Evolutionary conservation across 2,888 invertebrate genomes (phyloP).

Genomic region (Drymonia ruficornis): DNA sequence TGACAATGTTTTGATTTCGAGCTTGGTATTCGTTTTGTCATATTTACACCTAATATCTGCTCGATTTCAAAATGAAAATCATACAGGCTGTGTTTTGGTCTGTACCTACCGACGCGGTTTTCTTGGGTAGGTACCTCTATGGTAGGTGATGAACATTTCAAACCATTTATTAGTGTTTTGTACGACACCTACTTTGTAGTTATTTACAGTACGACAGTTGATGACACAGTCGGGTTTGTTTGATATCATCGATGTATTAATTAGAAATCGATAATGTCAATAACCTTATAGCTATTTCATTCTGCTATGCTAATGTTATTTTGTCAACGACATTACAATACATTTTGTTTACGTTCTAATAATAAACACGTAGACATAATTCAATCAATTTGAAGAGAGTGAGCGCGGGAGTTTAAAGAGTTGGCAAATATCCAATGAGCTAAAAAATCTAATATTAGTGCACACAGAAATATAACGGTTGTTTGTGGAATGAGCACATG

Average conservation of each 20-base stretch:
- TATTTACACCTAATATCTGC: no score
- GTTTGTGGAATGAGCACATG: slow-evolving; percentile 76
- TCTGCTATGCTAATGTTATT: slow-evolving; percentile 9
- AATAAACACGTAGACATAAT: slow-evolving; percentile 44
- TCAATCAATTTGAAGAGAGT: slow-evolving; percentile 55
- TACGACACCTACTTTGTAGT: background rate
- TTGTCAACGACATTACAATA: slow-evolving; percentile 10
- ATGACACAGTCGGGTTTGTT: slow-evolving; percentile 11
- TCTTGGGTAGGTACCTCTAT: no score
- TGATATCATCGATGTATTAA: slow-evolving; percentile 24
- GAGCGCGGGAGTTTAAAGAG: slow-evolving; percentile 61
- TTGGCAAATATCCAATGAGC: slow-evolving; percentile 76
- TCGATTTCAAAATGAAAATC: no score
- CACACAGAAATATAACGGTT: slow-evolving; percentile 71
- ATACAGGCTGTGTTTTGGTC: no score
- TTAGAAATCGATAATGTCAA: slow-evolving; percentile 21
- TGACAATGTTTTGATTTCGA: no score
- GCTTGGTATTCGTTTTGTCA: no score
- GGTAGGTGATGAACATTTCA: no score
- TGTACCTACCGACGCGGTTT: no score
- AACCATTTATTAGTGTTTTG: no score
- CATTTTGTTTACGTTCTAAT: slow-evolving; percentile 18
- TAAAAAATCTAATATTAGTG: slow-evolving; percentile 81
- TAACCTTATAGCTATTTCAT: slow-evolving; percentile 23
- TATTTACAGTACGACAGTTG: background rate